Base-by-base conservation (phyloP, 2,113 vertebrate genomes). In the Ailuropoda melanoleuca region DNA sequence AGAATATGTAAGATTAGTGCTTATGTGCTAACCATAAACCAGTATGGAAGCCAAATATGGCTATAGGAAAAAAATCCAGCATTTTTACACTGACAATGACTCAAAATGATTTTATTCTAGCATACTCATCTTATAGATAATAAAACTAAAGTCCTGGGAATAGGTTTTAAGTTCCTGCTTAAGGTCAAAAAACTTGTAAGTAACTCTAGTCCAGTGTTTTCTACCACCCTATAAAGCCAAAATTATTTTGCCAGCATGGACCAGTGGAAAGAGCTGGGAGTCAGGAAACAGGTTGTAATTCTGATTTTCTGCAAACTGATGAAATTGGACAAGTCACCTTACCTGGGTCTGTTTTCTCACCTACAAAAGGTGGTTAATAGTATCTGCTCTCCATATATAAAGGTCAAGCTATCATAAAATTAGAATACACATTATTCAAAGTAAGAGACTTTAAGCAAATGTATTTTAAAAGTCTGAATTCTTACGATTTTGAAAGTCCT, bases 21-120 rank as follows among this genome's bases (percentile, higher is more conserved):
- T 95, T 80, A 50, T 9, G 10, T 77, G 64, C 53, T 83, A 60
- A 64, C 11, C 19, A 50, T 50, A 68, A 48, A 34, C 88, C 94
- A 96, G 29, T 46, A 81, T 9, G 21, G 55, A 90, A 96, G 23
- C 53, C 43, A 88, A 92, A 89, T 37, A 19, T 39, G 24, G 26
- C 29, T 78, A 75, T 19, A 4, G 14, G 31, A n/a, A 55, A 29
- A 81, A 48, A 90, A 74, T 29, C 24, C 26, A 43, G 7, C 31
- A 90, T 55, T 81, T 96, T 97, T 53, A 82, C 53, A 89, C 77
- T 64, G 77, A 85, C 92, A 90, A 88, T 88, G n/a, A 58, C 26
- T 46, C 5, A 53, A 53, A 81, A 31, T 72, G 8, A 43, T 80
- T 96, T 81, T 91, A 75, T 75, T 95, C 50, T 48, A 75, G 17